Evolutionary conservation across 2,113 vertebrate genomes (phyloP), one percentile per base, ranked within the genome.

Genomic region (Empidonax traillii): DNA sequence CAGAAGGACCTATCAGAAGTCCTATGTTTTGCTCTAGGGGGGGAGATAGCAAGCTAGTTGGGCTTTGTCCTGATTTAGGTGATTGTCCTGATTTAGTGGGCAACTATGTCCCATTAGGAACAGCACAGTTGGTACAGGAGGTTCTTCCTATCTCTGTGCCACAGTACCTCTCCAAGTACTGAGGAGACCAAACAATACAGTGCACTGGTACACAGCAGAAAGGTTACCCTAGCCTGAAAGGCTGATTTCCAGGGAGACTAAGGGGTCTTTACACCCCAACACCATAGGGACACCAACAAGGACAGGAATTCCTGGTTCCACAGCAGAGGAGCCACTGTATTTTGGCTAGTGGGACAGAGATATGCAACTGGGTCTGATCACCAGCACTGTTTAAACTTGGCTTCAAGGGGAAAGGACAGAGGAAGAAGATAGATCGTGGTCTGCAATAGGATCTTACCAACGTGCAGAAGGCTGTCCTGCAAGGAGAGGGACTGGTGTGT

Each of bases 381-480:
- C n/a, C 82, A 58, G 25, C 31, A 66, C 41, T 5, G 0, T 76
- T 93, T 74, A 90, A 88, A 80, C 21, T 24, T 35, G 39, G 18
- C 51, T 93, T 72, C 47, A 73, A 59, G 81, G 55, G 75, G 35
- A 86, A 89, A 76, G 19, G 9, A 20, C 4, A 67, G 61, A 74
- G 41, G 39, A 84, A 73, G 77, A 78, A 49, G 30, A 59, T 7
- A 56, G 25, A 31, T 77, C 8, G 25, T 71, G 41, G 13, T 49
- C 53, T 93, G 61, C 35, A 77, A 15, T 2, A 73, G 37, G 17
- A 61, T 90, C 97, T 93, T 96, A 99, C 99, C 99, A 98, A 82
- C 99, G 98, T 85, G 99, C 98, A 3, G 97, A 96, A 85, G 97
- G 97, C 55, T 96, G 97, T 92, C 97, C 97, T 73, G 95, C 31